Percentiles rank a stretch among this genome's conserved stretches.
phyloP scores from a whole-genome alignment of 2,888 invertebrate species.

The Ochropleura plecta region DNA sequence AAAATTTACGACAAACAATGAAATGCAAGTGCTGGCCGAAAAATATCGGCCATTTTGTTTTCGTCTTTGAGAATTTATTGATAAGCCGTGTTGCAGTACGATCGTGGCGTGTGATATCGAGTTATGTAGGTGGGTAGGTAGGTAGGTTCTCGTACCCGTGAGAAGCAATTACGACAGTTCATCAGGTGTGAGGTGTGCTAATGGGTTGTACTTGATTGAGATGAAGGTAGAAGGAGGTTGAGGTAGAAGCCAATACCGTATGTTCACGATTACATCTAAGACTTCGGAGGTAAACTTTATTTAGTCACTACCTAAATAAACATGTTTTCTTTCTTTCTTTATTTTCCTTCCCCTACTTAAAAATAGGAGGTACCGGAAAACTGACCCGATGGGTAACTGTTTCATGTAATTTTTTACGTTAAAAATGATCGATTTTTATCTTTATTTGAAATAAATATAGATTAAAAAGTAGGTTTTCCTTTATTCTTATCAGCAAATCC shows the following conservation, averaged over 20 bases:
- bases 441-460: not conserved
- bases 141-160: conserved; percentile 21
- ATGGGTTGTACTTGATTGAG: conserved; percentile 39
- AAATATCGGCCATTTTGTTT: conserved; percentile 41
- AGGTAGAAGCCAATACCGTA: conserved; percentile 4
- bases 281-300: not conserved
- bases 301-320: too few species aligned
- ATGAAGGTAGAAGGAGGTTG: conserved; percentile 4
- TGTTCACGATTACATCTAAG: conserved; percentile 3
- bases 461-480: too few species aligned
- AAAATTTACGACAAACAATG: conserved; percentile 38
- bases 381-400: not conserved
- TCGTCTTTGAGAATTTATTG: conserved; percentile 40
- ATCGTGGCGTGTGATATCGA: conserved; percentile 19
- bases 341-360: not conserved
- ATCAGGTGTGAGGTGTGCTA: conserved; percentile 40
- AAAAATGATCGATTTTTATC: not conserved
- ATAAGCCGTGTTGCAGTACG: conserved; percentile 42
- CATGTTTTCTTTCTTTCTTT: not conserved
- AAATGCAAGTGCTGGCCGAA: conserved; percentile 37
- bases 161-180: conserved; percentile 55
- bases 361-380: not conserved
- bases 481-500: too few species aligned
- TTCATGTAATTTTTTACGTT: not conserved
- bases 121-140: not conserved